These are phyloP conservation scores for Rhingia rostrata DNA, from an alignment of 2,888 invertebrate genomes.

Conservation along the genomic window DNA sequence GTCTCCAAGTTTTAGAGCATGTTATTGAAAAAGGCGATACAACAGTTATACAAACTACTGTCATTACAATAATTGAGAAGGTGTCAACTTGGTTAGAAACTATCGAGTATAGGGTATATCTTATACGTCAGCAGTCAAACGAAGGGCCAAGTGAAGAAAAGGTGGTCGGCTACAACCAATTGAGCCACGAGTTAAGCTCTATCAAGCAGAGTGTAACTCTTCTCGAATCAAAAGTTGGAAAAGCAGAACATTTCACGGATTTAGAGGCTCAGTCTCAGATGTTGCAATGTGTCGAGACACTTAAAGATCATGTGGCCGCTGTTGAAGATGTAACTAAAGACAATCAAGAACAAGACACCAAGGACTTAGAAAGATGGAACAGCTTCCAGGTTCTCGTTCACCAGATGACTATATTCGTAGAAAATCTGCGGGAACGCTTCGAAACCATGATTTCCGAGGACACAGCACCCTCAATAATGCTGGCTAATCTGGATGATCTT, in stretches of 20 bases:
- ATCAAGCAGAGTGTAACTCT: constrained; percentile 87
- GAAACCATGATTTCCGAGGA: constrained; percentile 83
- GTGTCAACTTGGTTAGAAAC: constrained; percentile 93
- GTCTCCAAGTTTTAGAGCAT: constrained; percentile 82
- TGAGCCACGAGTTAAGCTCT: constrained; percentile 87
- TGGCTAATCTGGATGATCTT: constrained; percentile 88
- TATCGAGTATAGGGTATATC: constrained; percentile 90
- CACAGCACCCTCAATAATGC: constrained; percentile 86
- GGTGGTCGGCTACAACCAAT: constrained; percentile 85
- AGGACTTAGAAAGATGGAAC: constrained; percentile 88
- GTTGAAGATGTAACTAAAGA: constrained; percentile 88
- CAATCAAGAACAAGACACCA: constrained; percentile 85
- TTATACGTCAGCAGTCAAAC: constrained; percentile 85
- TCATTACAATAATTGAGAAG: constrained; percentile 90
- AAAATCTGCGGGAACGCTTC: constrained; percentile 79
- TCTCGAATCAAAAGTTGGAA: constrained; percentile 85
- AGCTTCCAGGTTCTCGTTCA: constrained; percentile 87
- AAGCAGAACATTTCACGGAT: constrained; percentile 81
- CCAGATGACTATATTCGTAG: constrained; percentile 80
- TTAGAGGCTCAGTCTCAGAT: constrained; percentile 84
- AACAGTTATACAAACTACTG: constrained; percentile 86
- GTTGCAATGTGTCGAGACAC: constrained; percentile 85
- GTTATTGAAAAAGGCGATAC: constrained; percentile 85
- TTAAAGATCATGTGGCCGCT: constrained; percentile 88
- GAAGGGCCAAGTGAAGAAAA: constrained; percentile 86